Evolutionary conservation across 2,113 vertebrate species (phyloP), one percentile per base, ranked within the genome.

Genomic region (Silurus asotus): DNA sequence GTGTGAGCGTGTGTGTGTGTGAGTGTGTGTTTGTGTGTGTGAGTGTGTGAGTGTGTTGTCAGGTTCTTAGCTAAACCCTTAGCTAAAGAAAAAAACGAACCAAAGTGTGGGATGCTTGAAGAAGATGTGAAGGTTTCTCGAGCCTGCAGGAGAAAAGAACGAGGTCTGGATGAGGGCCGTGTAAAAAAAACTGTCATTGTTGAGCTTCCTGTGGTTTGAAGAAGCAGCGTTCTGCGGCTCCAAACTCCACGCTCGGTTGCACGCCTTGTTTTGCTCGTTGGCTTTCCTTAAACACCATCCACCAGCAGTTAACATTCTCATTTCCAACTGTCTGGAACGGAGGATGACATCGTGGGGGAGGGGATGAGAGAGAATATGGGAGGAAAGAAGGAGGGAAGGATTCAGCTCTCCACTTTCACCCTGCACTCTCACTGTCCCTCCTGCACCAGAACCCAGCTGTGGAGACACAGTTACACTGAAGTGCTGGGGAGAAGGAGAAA

Each of bases 251-350:
- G 74, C 59, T 78, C 49, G 20, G 84, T 78, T 78, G 75, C 74
- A 67, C 49, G 61, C 74, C 61, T 67, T 85, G 84, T 85, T 78
- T 65, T 37, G 48, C 74, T 19, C 10, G 61, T 78, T 85, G 84
- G 61, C 61, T 78, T 85, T 55, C 74, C 48, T 67, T 37, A 85
- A 85, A 85, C 74, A 78, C 83, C 74, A 13, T 85, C 84, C 61
- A 77, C 84, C 65, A 85, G 84, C 84, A 67, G 84, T 85, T 78
- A 85, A 78, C 59, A 77, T 77, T 64, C 74, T 85, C 51, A 65
- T 85, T 23, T 65, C 56, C 84, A 85, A 85, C 59, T 85, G 84
- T 45, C 72, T 84, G 83, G 83, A 84, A 84, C 72, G 1, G 8
- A 28, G 72, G 48, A 62, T 6, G 15, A 15, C n/a, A 28, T 20